These are phyloP conservation scores for Myotis brandtii DNA, from an alignment of 2,113 vertebrate species.

Conservation along the genomic window DNA sequence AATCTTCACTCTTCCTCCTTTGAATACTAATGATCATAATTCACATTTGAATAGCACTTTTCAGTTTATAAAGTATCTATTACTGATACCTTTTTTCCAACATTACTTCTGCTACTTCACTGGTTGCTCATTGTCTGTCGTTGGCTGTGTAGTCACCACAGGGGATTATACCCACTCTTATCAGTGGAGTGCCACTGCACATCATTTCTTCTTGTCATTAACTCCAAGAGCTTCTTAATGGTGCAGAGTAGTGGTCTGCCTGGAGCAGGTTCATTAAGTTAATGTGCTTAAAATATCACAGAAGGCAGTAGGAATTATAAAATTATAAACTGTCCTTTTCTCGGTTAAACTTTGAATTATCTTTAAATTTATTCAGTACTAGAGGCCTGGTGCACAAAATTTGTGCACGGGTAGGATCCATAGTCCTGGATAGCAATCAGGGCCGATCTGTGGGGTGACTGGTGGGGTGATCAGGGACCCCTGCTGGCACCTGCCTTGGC, in stretches of 20 bases:
- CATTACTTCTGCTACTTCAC: slow-evolving; percentile 82
- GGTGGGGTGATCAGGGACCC: too few relatives aligned
- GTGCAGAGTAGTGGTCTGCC: neutral
- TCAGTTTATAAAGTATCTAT: neutral
- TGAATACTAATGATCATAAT: neutral
- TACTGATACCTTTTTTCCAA: slow-evolving; percentile 85
- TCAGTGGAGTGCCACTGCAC: slow-evolving; percentile 78
- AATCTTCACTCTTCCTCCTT: neutral
- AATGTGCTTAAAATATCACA: slow-evolving; percentile 3
- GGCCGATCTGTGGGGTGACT: too few relatives aligned
- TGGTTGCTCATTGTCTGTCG: slow-evolving; percentile 83
- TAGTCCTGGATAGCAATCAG: too few relatives aligned
- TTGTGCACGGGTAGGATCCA: too few relatives aligned
- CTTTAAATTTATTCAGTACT: slow-evolving; percentile 11
- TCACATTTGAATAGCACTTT: neutral
- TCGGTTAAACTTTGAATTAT: slow-evolving; percentile 24
- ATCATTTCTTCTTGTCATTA: slow-evolving; percentile 83
- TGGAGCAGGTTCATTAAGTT: slow-evolving; percentile 1
- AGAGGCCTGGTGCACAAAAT: too few relatives aligned
- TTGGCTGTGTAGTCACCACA: slow-evolving; percentile 82
- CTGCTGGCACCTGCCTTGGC: too few relatives aligned
- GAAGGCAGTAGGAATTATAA: slow-evolving; percentile 2
- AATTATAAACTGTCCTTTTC: neutral
- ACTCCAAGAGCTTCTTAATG: slow-evolving; percentile 64
- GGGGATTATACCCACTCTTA: slow-evolving; percentile 83